Evolutionary conservation across 2,797 vertebrate genomes (phyloP).

Genomic region (Columba guinea): DNA sequence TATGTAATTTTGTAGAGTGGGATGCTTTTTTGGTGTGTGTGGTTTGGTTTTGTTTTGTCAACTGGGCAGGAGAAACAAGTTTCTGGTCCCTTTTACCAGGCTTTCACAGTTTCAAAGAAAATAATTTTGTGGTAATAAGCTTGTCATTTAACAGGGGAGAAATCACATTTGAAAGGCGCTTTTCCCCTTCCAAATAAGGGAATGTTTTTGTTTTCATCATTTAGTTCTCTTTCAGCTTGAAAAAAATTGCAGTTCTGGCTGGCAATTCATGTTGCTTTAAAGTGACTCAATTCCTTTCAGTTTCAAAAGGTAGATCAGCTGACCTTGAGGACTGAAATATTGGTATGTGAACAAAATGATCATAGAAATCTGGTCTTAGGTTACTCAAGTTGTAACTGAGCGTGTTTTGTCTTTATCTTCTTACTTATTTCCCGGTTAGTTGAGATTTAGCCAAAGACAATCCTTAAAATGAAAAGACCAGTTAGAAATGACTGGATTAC

Average conservation of each 20-base stretch:
- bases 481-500: neutral
- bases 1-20: neutral
- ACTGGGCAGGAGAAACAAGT: neutral
- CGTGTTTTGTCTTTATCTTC: neutral
- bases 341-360: neutral
- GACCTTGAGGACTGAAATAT: neutral
- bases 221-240: neutral
- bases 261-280: neutral
- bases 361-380: neutral
- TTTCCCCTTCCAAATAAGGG: neutral
- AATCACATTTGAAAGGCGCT: neutral
- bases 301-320: neutral
- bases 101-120: neutral
- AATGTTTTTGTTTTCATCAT: neutral
- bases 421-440: neutral
- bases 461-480: neutral
- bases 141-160: neutral
- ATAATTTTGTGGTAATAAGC: neutral
- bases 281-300: neutral
- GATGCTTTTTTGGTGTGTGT: neutral
- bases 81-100: neutral
- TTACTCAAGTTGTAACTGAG: neutral
- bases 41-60: neutral
- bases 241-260: neutral
- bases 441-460: neutral